These are phyloP conservation scores for Lottia scabra DNA, from an alignment of 2,888 invertebrate genomes.

Conservation along the genomic window DNA sequence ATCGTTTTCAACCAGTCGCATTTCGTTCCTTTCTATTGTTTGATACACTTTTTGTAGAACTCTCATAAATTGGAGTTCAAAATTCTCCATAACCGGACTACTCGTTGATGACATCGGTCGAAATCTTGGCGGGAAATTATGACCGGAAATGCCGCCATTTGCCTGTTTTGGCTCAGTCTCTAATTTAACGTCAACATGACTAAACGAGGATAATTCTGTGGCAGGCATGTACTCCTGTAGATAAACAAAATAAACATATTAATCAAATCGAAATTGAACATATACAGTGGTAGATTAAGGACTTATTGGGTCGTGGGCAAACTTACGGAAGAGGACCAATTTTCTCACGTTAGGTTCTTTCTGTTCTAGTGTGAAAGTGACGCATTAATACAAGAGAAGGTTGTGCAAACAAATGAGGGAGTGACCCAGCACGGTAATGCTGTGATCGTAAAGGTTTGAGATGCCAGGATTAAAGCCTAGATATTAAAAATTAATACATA, in stretches of 20 bases:
- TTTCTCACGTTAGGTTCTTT: too few relatives aligned
- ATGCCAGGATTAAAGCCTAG: too few relatives aligned
- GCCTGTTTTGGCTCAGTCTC: conserved; percentile 29
- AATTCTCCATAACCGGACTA: conserved; percentile 61
- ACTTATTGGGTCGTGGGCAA: too few relatives aligned
- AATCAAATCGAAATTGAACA: not conserved
- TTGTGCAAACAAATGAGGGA: too few relatives aligned
- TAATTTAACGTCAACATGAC: conserved; percentile 10
- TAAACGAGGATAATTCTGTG: conserved; percentile 32
- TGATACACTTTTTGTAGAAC: conserved; percentile 78
- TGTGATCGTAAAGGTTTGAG: too few relatives aligned
- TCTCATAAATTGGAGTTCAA: conserved; percentile 77
- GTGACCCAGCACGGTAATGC: too few relatives aligned
- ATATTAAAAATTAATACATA: too few relatives aligned
- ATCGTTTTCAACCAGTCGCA: conserved; percentile 82
- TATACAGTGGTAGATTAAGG: too few relatives aligned
- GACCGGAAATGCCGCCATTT: conserved; percentile 40
- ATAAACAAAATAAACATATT: conserved; percentile 8
- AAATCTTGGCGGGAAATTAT: conserved; percentile 32
- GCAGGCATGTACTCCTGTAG: conserved; percentile 43
- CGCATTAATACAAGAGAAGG: too few relatives aligned
- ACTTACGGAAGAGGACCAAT: too few relatives aligned
- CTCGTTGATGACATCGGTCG: conserved; percentile 21
- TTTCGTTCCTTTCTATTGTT: conserved; percentile 82
- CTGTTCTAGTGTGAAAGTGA: too few relatives aligned